Conservation (phyloP, 2,888 invertebrate species). For the Pollenia amentaria region DNA sequence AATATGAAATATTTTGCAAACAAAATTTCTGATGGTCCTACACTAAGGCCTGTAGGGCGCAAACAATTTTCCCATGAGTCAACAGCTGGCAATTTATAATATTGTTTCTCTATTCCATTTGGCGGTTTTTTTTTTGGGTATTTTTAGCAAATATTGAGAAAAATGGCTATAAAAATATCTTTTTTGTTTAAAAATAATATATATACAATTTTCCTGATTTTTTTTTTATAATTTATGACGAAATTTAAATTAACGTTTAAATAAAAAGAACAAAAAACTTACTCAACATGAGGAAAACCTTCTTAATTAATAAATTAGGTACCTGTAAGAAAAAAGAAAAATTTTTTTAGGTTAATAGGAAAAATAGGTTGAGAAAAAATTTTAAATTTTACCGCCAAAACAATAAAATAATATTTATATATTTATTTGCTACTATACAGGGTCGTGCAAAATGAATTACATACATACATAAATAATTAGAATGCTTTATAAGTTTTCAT, state of each 20-base stretch:
- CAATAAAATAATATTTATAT: too few relatives aligned
- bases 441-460: too few relatives aligned
- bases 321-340: conserved; percentile 30
- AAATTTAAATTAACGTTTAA: background rate
- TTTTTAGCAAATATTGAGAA: background rate
- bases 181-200: background rate
- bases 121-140: background rate
- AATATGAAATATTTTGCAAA: too few relatives aligned
- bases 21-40: background rate
- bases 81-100: background rate
- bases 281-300: background rate
- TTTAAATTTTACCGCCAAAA: too few relatives aligned
- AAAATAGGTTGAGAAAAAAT: too few relatives aligned
- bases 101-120: background rate
- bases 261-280: conserved; percentile 8
- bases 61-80: background rate
- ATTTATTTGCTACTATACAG: too few relatives aligned
- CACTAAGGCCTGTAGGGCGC: background rate
- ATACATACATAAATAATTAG: too few relatives aligned
- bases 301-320: too few relatives aligned
- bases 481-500: too few relatives aligned
- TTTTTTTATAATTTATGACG: background rate
- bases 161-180: background rate
- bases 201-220: conserved; percentile 20
- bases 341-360: too few relatives aligned